Percentiles rank a stretch among this genome's conserved stretches.
Evolutionary conservation across 2,113 vertebrate species (phyloP).

Genomic region (Rhinolophus ferrumequinum): DNA sequence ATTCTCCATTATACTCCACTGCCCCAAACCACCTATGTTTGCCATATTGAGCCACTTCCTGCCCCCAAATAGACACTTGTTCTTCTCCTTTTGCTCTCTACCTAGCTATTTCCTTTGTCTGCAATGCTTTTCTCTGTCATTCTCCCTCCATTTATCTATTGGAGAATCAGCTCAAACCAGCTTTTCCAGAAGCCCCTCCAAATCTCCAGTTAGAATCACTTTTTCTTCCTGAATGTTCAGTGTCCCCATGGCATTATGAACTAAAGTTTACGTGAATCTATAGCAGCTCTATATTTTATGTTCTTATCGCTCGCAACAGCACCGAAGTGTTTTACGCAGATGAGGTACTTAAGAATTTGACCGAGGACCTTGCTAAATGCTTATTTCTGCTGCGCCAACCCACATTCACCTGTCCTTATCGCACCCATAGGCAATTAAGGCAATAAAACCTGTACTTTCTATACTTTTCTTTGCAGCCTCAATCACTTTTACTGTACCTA

Average conservation of each 20-base stretch:
- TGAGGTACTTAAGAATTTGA: background rate
- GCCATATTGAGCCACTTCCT: background rate
- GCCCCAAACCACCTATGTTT: background rate
- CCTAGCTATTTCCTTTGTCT: background rate
- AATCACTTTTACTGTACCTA: background rate
- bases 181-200: background rate
- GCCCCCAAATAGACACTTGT: background rate
- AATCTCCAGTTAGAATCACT: background rate
- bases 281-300: background rate
- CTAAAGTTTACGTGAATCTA: background rate
- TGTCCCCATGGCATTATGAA: background rate
- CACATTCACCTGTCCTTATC: background rate
- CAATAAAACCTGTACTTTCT: slow-evolving; percentile 12
- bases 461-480: background rate
- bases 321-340: background rate
- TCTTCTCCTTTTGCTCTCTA: background rate
- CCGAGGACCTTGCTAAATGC: background rate
- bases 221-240: background rate
- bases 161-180: background rate
- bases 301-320: background rate
- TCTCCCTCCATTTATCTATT: background rate
- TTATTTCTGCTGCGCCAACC: background rate
- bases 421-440: background rate
- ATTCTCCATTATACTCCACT: background rate
- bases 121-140: accelerated